Conservation (phyloP, 1,140 invertebrate species). For the Adelges cooleyi region DNA sequence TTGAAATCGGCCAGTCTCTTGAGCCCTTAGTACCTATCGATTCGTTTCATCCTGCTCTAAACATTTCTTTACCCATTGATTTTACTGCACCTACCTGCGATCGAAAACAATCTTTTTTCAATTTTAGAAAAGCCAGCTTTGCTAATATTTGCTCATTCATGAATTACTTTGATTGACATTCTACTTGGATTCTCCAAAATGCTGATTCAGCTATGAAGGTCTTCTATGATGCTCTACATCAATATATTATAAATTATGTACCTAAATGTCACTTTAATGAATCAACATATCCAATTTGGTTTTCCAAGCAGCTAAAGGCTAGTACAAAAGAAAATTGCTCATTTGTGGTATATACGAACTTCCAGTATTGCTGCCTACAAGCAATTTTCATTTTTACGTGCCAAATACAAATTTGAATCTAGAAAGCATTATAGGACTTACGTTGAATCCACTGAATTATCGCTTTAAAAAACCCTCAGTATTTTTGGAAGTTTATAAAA, state of each 20-base stretch:
- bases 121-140: background rate
- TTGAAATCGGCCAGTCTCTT: background rate
- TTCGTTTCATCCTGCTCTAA: background rate
- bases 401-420: background rate
- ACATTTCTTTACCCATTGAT: background rate
- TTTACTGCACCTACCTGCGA: background rate
- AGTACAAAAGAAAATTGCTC: background rate
- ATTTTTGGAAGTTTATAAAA: background rate
- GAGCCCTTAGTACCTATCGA: background rate
- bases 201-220: background rate
- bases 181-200: background rate
- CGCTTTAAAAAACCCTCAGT: background rate
- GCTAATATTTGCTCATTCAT: background rate
- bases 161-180: background rate
- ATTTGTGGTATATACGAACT: background rate
- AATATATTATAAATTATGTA: background rate
- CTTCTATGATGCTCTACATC: background rate
- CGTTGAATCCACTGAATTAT: background rate
- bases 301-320: background rate
- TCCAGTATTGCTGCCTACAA: background rate
- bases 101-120: background rate
- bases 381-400: background rate
- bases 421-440: background rate
- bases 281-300: background rate
- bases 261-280: background rate